phyloP scores from a whole-genome alignment of 2,797 vertebrate genomes.

The Rhinogobio ventralis region DNA sequence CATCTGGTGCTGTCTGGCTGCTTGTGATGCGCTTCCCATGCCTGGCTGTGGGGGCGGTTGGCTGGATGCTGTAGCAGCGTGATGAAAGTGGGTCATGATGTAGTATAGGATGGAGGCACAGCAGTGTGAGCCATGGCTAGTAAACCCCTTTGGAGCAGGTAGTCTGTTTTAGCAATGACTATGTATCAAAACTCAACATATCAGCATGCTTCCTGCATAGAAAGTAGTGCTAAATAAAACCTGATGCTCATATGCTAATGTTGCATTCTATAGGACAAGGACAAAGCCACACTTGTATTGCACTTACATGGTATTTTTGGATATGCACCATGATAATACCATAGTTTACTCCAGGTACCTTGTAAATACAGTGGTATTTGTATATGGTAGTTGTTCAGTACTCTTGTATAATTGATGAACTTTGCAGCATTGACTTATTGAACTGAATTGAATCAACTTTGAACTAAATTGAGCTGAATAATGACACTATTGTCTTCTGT shows the following conservation, averaged over 20 bases:
- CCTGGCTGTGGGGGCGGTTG: constrained; percentile 53
- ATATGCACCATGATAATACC: background rate
- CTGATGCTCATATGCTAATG: background rate
- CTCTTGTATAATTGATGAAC: background rate
- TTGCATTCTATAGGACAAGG: background rate
- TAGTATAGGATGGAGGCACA: constrained; percentile 70
- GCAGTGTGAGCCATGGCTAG: constrained; percentile 70
- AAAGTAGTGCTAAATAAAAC: constrained; percentile 5
- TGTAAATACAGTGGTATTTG: background rate
- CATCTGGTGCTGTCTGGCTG: constrained; percentile 58
- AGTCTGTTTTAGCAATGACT: constrained; percentile 62
- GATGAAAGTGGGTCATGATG: constrained; percentile 78
- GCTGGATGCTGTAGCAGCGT: constrained; percentile 64
- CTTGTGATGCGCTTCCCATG: constrained; percentile 16
- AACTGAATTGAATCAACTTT: background rate
- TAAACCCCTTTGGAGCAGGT: constrained; percentile 69
- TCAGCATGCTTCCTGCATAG: background rate
- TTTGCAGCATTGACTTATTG: background rate
- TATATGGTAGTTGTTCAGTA: background rate
- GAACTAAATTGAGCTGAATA: background rate
- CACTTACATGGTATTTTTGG: background rate
- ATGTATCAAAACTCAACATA: constrained; percentile 53
- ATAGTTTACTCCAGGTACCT: background rate
- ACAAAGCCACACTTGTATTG: background rate
- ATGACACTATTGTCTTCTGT: background rate